Base-by-base conservation (phyloP, 2,797 vertebrate species). In the Sciaenops ocellatus region DNA sequence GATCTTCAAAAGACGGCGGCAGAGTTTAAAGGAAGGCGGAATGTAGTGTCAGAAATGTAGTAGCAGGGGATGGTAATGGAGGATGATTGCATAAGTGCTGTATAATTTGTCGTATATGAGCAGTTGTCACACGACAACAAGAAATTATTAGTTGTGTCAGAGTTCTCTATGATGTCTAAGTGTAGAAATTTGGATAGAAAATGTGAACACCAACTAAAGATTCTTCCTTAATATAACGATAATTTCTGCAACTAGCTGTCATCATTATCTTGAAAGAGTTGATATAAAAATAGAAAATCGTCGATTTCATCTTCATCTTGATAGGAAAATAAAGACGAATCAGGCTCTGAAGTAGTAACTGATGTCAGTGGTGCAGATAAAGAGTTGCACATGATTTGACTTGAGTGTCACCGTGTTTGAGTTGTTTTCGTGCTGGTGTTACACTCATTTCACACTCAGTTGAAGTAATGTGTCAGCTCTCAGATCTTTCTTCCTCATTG, bases 1-100 rank as follows among this genome's bases (percentile, higher is more conserved):
- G 73, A 71, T 57, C 55, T 82, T 86, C 78, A 87, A 86, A 85
- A 75, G 76, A 41, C 30, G 47, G 30, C 41, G 15, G 15, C 20
- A 8, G 24, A 12, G 41, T 42, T 63, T 16, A 9, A 70, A 56
- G 57, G 50, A 13, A 10, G 46, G 30, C 6, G 57, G 48, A 26
- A 13, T 48, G 50, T 62, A 12, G 51, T 62, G 65, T 30, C 30
- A 59, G 62, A 17, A 41, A 6, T 16, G 34, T 9, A 9, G 34
- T 38, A 69, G 61, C 30, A 38, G 56, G 16, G 22, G 47, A 42
- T 6, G 3, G 4, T n/a, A 66, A 30, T 5, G 41, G 52, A 52
- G 66, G 56, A n/a, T 46, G 60, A 62, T 57, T 69, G 56, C 12
- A 4, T 52, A 52, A 24, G 22, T 7, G 34, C 6, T 42, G 30